Conservation (phyloP, 2,113 vertebrate species). For the Hippoglossus stenolepis region DNA sequence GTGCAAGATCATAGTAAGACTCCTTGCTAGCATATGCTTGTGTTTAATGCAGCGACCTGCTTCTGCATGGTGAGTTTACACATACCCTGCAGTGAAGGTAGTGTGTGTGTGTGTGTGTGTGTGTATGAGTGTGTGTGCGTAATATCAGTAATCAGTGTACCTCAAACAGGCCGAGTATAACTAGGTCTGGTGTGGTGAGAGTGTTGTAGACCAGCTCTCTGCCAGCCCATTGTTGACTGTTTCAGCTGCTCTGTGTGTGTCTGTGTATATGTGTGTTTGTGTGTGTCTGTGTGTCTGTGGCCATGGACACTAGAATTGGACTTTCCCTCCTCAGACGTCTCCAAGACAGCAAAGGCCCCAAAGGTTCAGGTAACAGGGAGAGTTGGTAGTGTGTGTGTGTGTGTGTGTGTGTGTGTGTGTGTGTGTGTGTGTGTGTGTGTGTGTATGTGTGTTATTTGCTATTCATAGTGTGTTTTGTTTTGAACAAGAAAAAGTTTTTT, state of each 20-base stretch:
- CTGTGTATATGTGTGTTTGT: not conserved
- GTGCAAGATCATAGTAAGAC: conserved; percentile 83
- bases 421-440: not conserved
- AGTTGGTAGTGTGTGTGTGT: not conserved
- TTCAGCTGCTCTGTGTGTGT: conserved; percentile 37
- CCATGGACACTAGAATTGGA: conserved; percentile 65
- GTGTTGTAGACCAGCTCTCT: conserved; percentile 66
- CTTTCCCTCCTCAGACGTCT: conserved; percentile 35
- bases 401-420: not conserved
- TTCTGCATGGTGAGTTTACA: conserved; percentile 84
- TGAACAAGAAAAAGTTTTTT: not conserved
- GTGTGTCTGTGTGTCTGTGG: conserved; percentile 13
- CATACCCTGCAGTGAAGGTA: conserved; percentile 82
- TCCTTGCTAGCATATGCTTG: conserved; percentile 84
- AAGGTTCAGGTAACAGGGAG: conserved; percentile 62
- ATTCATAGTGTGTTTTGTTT: conserved; percentile 29
- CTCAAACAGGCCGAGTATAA: conserved; percentile 83
- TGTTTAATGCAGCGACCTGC: conserved; percentile 85
- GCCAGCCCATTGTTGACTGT: conserved; percentile 75
- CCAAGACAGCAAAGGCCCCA: conserved; percentile 31
- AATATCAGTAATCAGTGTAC: conserved; percentile 85
- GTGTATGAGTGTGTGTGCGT: conserved; percentile 66
- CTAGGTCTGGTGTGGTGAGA: conserved; percentile 78
- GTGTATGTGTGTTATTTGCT: conserved; percentile 19
- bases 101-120: conserved; percentile 59